Conservation (phyloP, 2,888 invertebrate genomes). For the Eupithecia abbreviata region DNA sequence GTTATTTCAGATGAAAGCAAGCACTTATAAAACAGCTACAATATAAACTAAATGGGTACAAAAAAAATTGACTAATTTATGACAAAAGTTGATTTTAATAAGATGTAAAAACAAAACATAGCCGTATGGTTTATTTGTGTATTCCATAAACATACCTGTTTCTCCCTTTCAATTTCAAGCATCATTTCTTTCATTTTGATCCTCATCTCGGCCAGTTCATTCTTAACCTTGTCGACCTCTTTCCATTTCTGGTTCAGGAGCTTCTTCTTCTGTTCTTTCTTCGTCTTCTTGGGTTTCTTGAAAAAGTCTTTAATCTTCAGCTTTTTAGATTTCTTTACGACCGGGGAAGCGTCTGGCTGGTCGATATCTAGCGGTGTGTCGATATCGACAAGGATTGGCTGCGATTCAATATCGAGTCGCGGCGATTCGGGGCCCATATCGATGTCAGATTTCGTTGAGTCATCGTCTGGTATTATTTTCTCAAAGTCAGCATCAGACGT, state of each 20-base stretch:
- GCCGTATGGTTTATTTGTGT: not conserved
- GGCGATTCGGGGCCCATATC: slow-evolving; percentile 34
- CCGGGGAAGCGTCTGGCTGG: not conserved
- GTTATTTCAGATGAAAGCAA: not conserved
- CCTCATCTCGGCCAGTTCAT: slow-evolving; percentile 72
- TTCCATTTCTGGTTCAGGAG: slow-evolving; percentile 25
- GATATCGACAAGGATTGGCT: slow-evolving; percentile 33
- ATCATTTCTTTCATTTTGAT: slow-evolving; percentile 65
- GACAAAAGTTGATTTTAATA: not conserved
- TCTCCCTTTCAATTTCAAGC: slow-evolving; percentile 48
- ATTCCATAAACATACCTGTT: slow-evolving; percentile 27
- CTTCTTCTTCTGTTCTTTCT: slow-evolving; percentile 65
- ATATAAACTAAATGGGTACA: not conserved
- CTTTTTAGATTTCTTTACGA: slow-evolving; percentile 3
- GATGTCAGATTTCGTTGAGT: slow-evolving; percentile 35
- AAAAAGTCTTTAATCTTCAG: slow-evolving; percentile 10
- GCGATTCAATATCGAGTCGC: slow-evolving; percentile 28
- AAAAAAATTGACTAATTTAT: not conserved
- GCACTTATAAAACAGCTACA: not conserved
- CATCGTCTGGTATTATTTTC: slow-evolving; percentile 23
- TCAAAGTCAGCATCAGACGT: slow-evolving; percentile 21
- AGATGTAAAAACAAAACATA: not conserved
- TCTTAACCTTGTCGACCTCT: slow-evolving; percentile 67
- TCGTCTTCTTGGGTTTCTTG: slow-evolving; percentile 21
- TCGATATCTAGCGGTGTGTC: slow-evolving; percentile 33